Evolutionary conservation across 2,797 vertebrate genomes (phyloP).

Genomic region (Darevskia mixta): DNA sequence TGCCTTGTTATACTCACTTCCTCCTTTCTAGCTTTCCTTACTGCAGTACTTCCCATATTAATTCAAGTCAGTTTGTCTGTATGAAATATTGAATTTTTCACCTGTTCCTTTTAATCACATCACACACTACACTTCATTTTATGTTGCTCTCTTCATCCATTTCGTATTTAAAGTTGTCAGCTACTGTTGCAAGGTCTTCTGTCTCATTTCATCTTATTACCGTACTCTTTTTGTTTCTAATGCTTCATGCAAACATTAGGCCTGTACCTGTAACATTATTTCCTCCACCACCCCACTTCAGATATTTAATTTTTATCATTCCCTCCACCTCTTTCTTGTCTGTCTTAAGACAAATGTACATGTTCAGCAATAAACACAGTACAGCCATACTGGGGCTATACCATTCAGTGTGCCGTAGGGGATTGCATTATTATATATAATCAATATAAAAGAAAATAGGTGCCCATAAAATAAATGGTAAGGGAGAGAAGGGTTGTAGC

Average conservation of each 20-base stretch:
- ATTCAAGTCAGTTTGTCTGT: background rate
- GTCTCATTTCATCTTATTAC: background rate
- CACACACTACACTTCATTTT: background rate
- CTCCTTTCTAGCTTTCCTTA: background rate
- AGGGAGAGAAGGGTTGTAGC: background rate
- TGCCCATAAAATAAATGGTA: background rate
- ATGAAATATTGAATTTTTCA: background rate
- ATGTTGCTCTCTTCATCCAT: background rate
- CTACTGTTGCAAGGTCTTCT: background rate
- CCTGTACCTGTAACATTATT: background rate
- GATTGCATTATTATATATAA: background rate
- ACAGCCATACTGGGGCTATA: background rate
- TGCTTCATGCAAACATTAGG: background rate
- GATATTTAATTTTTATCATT: background rate
- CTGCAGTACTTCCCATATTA: background rate
- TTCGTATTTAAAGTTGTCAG: background rate
- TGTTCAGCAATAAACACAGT: background rate
- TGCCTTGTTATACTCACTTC: too few relatives aligned
- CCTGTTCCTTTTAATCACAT: background rate
- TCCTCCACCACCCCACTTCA: background rate
- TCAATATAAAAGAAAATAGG: background rate
- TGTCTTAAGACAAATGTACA: background rate
- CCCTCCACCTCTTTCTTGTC: background rate
- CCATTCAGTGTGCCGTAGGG: background rate
- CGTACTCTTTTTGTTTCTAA: background rate